These are phyloP conservation scores for Athetis lepigone DNA, from an alignment of 2,888 invertebrate species.

Conservation along the genomic window DNA sequence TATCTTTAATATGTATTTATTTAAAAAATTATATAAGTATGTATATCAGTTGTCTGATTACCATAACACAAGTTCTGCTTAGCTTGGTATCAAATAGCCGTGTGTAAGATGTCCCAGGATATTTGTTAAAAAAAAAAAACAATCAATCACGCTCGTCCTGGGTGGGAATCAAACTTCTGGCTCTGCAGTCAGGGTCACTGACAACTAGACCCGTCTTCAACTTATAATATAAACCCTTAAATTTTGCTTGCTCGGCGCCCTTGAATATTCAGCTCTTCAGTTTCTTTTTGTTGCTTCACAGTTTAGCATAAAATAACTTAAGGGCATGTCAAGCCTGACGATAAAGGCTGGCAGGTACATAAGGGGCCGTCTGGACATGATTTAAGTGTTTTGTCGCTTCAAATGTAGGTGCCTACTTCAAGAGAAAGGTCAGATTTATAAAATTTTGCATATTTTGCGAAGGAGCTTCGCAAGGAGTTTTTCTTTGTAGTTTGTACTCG, in stretches of 20 bases:
- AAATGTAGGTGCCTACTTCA: slow-evolving; percentile 12
- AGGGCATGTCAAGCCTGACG: slow-evolving; percentile 18
- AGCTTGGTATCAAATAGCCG: no score
- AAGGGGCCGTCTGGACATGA: slow-evolving; percentile 38
- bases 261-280: neutral
- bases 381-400: slow-evolving; percentile 30
- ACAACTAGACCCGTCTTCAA: no score
- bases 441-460: slow-evolving; percentile 20
- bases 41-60: no score
- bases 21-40: no score
- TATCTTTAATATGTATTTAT: no score
- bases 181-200: no score
- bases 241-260: no score
- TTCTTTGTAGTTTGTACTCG: neutral
- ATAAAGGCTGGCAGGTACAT: slow-evolving; percentile 38
- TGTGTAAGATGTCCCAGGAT: no score
- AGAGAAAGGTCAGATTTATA: slow-evolving; percentile 11
- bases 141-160: no score
- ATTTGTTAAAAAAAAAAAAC: no score
- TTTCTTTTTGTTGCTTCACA: slow-evolving; percentile 24
- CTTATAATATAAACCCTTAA: neutral
- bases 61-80: no score
- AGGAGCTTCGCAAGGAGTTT: neutral
- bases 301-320: slow-evolving; percentile 34
- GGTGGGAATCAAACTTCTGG: no score